Percentiles rank a stretch among this genome's conserved stretches.
Conservation (phyloP, 1,140 invertebrate genomes). For the Sipha flava region DNA sequence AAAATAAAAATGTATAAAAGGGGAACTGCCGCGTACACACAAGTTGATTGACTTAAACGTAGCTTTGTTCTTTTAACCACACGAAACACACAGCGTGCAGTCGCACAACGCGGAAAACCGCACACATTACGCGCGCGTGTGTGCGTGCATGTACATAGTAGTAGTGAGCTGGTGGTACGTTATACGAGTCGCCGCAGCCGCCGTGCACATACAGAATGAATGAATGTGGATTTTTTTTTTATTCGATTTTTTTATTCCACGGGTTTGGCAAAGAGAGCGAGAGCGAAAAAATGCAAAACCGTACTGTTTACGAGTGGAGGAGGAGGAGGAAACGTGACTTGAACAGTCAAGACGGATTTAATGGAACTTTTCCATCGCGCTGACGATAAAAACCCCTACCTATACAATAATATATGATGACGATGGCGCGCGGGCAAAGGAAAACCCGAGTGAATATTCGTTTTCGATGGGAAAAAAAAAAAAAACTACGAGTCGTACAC, state of each 20-base stretch:
- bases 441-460: neutral
- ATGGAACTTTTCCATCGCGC: conserved; percentile 18
- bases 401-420: neutral
- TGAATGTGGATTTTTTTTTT: neutral
- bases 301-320: neutral
- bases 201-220: neutral
- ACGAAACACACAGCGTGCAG: neutral
- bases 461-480: neutral
- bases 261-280: neutral
- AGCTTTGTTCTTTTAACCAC: conserved; percentile 20
- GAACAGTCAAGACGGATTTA: conserved; percentile 24
- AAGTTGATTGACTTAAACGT: conserved; percentile 23
- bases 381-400: neutral
- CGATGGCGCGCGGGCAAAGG: neutral
- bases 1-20: neutral
- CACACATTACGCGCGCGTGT: neutral
- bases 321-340: conserved; percentile 7
- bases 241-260: neutral
- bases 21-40: neutral
- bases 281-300: neutral
- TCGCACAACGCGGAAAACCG: neutral
- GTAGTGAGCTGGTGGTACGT: no score
- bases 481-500: neutral
- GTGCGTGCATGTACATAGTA: neutral
- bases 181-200: no score